Conservation (phyloP, 92 coral and sea anemone species). For the Zoanthus gigantus region DNA sequence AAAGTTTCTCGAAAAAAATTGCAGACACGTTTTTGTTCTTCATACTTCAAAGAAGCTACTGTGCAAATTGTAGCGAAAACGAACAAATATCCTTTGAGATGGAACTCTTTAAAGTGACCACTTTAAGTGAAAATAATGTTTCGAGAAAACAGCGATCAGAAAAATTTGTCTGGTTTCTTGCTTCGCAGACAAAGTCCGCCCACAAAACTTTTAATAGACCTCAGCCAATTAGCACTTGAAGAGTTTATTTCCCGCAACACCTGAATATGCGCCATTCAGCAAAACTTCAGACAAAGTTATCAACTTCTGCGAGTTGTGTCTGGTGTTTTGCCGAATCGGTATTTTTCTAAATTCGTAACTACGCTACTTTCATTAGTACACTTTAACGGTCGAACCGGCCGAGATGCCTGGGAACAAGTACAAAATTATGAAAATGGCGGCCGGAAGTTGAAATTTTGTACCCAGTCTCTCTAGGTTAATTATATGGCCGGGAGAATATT, state of each 20-base stretch:
- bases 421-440: too few relatives aligned
- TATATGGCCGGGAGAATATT: too few relatives aligned
- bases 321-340: constrained; percentile 19
- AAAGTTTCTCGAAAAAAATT: constrained; percentile 17
- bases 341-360: background rate
- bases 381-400: too few relatives aligned
- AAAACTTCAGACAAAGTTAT: constrained; percentile 20
- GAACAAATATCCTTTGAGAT: constrained; percentile 48
- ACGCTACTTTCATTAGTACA: too few relatives aligned
- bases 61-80: constrained; percentile 50
- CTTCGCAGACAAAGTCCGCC: constrained; percentile 15
- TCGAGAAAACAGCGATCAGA: too few relatives aligned
- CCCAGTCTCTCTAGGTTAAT: too few relatives aligned
- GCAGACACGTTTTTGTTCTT: constrained; percentile 50
- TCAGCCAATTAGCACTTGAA: constrained; percentile 38
- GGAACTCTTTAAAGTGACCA: constrained; percentile 44
- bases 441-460: too few relatives aligned
- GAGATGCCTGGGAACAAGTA: too few relatives aligned
- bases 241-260: constrained; percentile 28
- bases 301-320: constrained; percentile 3
- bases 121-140: constrained; percentile 3
- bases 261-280: constrained; percentile 13
- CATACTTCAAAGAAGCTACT: constrained; percentile 40
- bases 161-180: background rate
- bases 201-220: constrained; percentile 9